Conservation (phyloP, 2,888 invertebrate species). For the Mesorhabditis spiculigera region DNA sequence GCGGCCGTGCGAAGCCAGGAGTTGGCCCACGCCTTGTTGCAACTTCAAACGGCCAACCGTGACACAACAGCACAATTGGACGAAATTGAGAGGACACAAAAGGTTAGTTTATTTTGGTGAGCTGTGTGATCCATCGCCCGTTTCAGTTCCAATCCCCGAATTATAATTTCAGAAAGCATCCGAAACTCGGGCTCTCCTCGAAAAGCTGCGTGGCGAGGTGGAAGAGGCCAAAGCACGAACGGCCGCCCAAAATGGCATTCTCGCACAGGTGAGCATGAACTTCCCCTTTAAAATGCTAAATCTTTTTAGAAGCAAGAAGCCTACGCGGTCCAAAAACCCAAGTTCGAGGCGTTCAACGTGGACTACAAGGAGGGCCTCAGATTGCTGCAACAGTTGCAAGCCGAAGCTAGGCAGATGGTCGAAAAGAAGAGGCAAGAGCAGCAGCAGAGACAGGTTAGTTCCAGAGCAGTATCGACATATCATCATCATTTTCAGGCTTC, state of each 20-base stretch:
- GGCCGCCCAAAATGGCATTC: slow-evolving; percentile 26
- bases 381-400: neutral
- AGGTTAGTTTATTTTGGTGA: neutral
- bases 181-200: neutral
- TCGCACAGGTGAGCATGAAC: slow-evolving; percentile 23
- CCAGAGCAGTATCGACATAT: too few species aligned
- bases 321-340: neutral
- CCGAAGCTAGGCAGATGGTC: slow-evolving; percentile 4
- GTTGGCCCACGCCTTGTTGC: slow-evolving; percentile 50
- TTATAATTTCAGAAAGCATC: slow-evolving; percentile 1
- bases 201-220: neutral
- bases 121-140: neutral
- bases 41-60: slow-evolving; percentile 47
- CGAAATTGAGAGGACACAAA: slow-evolving; percentile 10
- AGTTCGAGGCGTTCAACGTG: slow-evolving; percentile 1
- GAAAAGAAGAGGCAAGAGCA: neutral
- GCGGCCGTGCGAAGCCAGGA: slow-evolving; percentile 56
- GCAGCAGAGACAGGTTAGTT: neutral
- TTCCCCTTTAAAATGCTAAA: neutral
- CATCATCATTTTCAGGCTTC: too few species aligned
- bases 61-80: slow-evolving; percentile 24
- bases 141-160: neutral
- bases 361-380: neutral
- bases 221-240: slow-evolving; percentile 26
- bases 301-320: slow-evolving; percentile 1